Percentiles rank a stretch among this genome's conserved stretches.
Conservation (phyloP, 1,140 invertebrate species). For the Drosophila lacteicornis region DNA sequence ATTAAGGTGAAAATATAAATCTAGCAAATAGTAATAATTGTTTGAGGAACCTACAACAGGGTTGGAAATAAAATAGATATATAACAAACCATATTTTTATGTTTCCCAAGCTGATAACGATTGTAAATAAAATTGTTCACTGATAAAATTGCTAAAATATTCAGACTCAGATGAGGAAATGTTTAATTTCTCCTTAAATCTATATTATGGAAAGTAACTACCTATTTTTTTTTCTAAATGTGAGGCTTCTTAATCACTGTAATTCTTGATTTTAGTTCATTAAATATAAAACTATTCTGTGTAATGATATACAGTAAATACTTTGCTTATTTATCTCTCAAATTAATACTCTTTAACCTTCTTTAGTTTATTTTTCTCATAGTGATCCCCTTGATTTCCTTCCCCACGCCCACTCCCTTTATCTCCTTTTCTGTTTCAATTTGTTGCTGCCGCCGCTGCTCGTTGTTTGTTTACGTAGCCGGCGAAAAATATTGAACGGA, state of each 20-base stretch:
- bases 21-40: background rate
- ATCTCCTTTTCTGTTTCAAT: constrained; percentile 54
- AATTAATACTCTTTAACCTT: background rate
- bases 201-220: background rate
- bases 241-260: background rate
- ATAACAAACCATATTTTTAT: too few species aligned
- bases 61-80: background rate
- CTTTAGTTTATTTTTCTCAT: too few species aligned
- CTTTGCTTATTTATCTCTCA: background rate
- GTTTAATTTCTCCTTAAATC: background rate
- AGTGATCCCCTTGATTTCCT: constrained; percentile 12
- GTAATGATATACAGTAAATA: too few species aligned
- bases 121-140: background rate
- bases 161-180: background rate
- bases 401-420: constrained; percentile 14
- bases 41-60: too few species aligned
- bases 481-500: constrained; percentile 79
- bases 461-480: constrained; percentile 67
- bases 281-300: too few species aligned
- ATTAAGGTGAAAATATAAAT: background rate
- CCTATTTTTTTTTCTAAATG: too few species aligned
- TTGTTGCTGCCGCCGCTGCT: constrained; percentile 55
- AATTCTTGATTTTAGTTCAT: too few species aligned
- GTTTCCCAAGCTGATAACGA: background rate
- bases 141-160: too few species aligned